Evolutionary conservation across 2,888 invertebrate species (phyloP).

Genomic region (Ophion costatus): DNA sequence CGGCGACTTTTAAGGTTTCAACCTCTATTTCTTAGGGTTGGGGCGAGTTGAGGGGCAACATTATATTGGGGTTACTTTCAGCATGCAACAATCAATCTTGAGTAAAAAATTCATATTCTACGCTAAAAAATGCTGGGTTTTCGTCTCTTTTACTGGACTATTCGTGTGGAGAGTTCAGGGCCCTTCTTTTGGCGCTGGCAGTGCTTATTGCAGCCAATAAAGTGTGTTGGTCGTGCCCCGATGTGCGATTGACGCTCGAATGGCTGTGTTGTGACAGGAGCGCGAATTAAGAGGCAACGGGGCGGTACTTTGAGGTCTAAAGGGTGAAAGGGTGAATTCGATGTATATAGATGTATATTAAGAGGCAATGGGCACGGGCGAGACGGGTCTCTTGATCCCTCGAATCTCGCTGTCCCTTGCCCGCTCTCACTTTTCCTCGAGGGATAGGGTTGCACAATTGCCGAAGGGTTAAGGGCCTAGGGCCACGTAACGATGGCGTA

Average conservation of each 20-base stretch:
- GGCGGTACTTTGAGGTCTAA: slow-evolving; percentile 68
- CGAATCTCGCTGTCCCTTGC: slow-evolving; percentile 15
- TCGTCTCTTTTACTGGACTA: too few species aligned
- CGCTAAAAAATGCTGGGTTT: too few species aligned
- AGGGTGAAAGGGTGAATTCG: slow-evolving; percentile 72
- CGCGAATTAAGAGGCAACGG: slow-evolving; percentile 71
- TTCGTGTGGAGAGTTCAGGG: background rate
- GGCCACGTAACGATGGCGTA: slow-evolving; percentile 72
- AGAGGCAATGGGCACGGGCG: slow-evolving; percentile 1
- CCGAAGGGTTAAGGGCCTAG: slow-evolving; percentile 72
- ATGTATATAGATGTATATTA: slow-evolving; percentile 20
- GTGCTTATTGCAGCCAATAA: slow-evolving; percentile 64
- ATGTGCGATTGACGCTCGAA: slow-evolving; percentile 78
- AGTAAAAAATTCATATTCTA: too few species aligned
- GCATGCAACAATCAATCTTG: too few species aligned
- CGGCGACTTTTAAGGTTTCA: too few species aligned
- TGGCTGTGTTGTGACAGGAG: slow-evolving; percentile 80
- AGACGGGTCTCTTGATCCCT: slow-evolving; percentile 40
- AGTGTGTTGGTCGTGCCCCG: slow-evolving; percentile 15
- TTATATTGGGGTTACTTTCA: too few species aligned
- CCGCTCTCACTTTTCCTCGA: slow-evolving; percentile 1
- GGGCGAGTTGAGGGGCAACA: too few species aligned
- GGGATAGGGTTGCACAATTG: slow-evolving; percentile 79
- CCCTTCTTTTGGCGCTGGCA: slow-evolving; percentile 33
- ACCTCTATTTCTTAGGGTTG: too few species aligned